Base-by-base conservation (phyloP, 1,140 invertebrate genomes). In the Colletes gigas region DNA sequence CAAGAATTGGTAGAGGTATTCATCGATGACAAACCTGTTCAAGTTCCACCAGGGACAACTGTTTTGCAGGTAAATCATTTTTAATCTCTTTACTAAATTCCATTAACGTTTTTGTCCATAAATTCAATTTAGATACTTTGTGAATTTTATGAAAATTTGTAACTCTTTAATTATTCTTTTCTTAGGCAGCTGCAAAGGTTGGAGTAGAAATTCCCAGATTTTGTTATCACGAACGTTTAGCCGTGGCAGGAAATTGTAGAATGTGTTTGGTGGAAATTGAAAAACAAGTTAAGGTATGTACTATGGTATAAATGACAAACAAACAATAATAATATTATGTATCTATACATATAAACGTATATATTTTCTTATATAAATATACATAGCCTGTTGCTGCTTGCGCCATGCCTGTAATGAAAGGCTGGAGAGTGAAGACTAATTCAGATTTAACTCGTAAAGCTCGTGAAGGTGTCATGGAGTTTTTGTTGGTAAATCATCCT, bases 231-330 rank as follows among this genome's bases (percentile, higher is more conserved):
- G 99, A 99, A 92, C 95, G 99, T 69, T 95, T 99, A 52, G 98
- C 98, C 57, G 97, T 99, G 72, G 99, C 99, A 88, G 99, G 99
- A 30, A 99, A 99, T 93, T 99, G 98, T 90, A 95, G 99, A 83
- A 99, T 99, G 99, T 99, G 99, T 95, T 94, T 99, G 7, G 99
- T 99, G 1, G 99, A 99, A 95, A 98, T 99, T 55, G 99, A 99
- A 94, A 99, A 99, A 92, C 96, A 96, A 63, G 93, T 96, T 4
- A 98, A 98, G 94, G 96, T 97, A 80, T 69, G 9, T 17, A 21
- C 9, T 6, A 17, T 0, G 4, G 57, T 65, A 54, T 50, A 3
- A 14, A 63, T 54, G 12, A 19, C 19, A 52, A 30, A 44, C 55
- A 0, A 39, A 41, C 68, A 63, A 54, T 19, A 72, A 60, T 78